These are phyloP conservation scores for Prochilodus magdalenae DNA, from an alignment of 2,113 vertebrate genomes.

Conservation along the genomic window DNA sequence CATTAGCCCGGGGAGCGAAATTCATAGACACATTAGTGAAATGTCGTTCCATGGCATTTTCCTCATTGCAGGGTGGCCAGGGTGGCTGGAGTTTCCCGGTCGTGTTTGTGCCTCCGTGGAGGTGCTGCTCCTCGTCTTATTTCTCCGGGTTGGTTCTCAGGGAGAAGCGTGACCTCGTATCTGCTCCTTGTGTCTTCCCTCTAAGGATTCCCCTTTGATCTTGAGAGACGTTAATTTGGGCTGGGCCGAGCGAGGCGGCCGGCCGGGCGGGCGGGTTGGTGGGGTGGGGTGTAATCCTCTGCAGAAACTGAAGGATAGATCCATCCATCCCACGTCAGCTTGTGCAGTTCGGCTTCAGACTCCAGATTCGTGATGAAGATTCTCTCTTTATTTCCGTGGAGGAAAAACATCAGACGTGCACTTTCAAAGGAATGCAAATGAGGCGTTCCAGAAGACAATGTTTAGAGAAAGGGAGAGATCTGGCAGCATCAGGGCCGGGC, in stretches of 20 bases:
- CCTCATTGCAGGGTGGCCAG: neutral
- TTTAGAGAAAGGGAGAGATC: neutral
- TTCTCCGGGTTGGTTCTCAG: neutral
- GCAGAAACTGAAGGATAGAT: neutral
- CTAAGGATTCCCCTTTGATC: conserved; percentile 37
- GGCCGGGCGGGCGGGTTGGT: too few species aligned
- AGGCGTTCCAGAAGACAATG: neutral
- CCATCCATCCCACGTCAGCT: neutral
- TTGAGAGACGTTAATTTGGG: conserved; percentile 8
- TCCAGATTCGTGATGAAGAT: neutral
- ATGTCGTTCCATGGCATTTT: neutral
- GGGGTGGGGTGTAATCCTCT: conserved; percentile 12
- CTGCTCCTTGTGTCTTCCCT: conserved; percentile 11
- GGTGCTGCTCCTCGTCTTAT: neutral
- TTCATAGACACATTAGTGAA: neutral
- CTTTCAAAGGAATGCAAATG: conserved; percentile 29
- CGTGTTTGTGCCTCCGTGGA: neutral
- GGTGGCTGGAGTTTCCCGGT: neutral
- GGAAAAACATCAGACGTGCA: conserved; percentile 13
- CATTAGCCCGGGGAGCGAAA: neutral
- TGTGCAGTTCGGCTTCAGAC: neutral
- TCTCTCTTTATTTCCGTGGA: neutral
- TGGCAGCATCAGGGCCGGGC: neutral
- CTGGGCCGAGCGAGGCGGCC: neutral
- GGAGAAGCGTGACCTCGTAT: neutral